Evolutionary conservation across 2,113 vertebrate genomes (phyloP), one percentile per base, ranked within the genome.

Genomic region (Caloenas nicobarica): DNA sequence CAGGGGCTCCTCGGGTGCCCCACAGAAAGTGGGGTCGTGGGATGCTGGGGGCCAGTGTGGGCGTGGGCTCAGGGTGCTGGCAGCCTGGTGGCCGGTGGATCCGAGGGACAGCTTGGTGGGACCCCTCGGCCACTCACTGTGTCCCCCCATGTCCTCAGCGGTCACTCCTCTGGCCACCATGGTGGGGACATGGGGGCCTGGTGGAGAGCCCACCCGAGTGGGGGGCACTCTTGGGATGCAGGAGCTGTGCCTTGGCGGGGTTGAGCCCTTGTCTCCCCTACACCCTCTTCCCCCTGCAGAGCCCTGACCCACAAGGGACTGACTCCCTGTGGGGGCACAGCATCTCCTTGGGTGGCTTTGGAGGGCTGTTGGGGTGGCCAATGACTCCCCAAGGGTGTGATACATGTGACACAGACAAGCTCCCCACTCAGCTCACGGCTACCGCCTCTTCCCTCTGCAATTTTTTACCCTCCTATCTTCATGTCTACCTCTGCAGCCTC

Each of bases 401-500:
- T 81, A 28, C 11, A 24, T 46, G 58, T 91, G 92, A 81, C 72
- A 91, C 36, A 16, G 84, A 60, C 51, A 36, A 87, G 78, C 81
- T 93, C 68, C 50, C 33, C 7, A 16, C 78, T 93, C 85, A 18
- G 48, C 77, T 74, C 91, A 74, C 2, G 25, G 38, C 87, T 91
- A 81, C 89, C 33, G 50, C 87, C 94, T 91, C 90, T 96, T 91
- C 88, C 81, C 81, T 73, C 83, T 54, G 91, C 91, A 68, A 15
- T 94, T 95, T 94, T 86, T 82, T 36, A 88, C 92, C 76, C 83
- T 94, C 70, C 82, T 71, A 76, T 89, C 88, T 91, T 82, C 66
- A 51, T 70, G 42, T 96, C 94, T 95, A 88, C 82, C 91, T 95
- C 96, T 91, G 91, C 94, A 95, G 91, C 86, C 94, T 93, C 94